Evolutionary conservation across 2,113 vertebrate genomes (phyloP).

Genomic region (Anser cygnoides): DNA sequence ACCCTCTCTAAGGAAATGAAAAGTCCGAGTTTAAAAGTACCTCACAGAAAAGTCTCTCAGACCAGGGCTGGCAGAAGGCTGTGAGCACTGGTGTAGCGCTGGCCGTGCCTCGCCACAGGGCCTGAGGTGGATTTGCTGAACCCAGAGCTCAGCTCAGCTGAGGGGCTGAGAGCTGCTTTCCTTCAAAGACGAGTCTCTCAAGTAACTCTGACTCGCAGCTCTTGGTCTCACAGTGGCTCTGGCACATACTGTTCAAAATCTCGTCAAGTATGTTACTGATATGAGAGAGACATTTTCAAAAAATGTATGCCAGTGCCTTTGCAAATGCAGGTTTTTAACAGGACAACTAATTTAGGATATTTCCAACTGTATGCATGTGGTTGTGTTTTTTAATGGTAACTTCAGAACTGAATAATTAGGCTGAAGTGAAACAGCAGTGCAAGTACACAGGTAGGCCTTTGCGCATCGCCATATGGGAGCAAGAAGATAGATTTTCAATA

Average conservation of each 20-base stretch:
- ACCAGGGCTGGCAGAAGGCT: not conserved
- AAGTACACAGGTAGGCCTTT: not conserved
- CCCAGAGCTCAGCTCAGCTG: not conserved
- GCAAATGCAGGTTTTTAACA: not conserved
- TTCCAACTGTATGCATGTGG: not conserved
- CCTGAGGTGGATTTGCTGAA: not conserved
- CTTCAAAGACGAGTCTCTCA: not conserved
- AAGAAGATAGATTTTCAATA: not conserved
- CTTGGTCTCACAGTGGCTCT: not conserved
- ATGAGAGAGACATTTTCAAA: not conserved
- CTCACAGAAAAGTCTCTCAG: not conserved
- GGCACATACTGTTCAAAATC: not conserved
- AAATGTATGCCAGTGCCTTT: not conserved
- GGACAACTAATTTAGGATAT: not conserved
- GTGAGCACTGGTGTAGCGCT: fast-evolving
- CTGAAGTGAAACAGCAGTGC: not conserved
- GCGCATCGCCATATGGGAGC: not conserved
- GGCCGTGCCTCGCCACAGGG: not conserved
- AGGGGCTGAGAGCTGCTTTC: not conserved
- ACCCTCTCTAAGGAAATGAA: fast-evolving
- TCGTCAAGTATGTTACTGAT: not conserved
- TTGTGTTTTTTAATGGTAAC: not conserved
- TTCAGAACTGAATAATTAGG: not conserved
- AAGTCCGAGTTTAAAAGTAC: not conserved
- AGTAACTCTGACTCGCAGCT: not conserved